Conservation (phyloP, 1,140 invertebrate genomes). For the Atta texana region DNA sequence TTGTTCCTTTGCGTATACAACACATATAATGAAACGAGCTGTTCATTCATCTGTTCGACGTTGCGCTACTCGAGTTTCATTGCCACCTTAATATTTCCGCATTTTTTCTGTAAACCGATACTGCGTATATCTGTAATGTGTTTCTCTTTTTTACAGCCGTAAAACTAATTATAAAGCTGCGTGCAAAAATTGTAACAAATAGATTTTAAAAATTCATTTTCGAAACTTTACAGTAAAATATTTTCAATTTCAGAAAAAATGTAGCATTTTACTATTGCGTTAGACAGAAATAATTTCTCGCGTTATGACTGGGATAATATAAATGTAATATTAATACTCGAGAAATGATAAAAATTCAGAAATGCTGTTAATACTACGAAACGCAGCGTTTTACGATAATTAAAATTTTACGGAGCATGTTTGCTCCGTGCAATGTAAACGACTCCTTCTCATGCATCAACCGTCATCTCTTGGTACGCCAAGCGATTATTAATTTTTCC, state of each 20-base stretch:
- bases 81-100: slow-evolving; percentile 74
- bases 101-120: slow-evolving; percentile 73
- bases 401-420: slow-evolving; percentile 78
- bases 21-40: slow-evolving; percentile 53
- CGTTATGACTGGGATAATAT: not conserved
- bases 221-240: not conserved
- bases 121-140: not conserved
- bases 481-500: slow-evolving; percentile 74
- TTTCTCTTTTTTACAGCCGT: slow-evolving; percentile 51
- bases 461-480: slow-evolving; percentile 20
- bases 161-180: slow-evolving; percentile 49
- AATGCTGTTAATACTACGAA: slow-evolving; percentile 48
- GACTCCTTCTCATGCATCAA: slow-evolving; percentile 35
- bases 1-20: slow-evolving; percentile 40
- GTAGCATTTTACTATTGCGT: not conserved
- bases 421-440: slow-evolving; percentile 64
- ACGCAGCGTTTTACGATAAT: slow-evolving; percentile 77
- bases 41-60: slow-evolving; percentile 68
- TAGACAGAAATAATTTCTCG: not conserved
- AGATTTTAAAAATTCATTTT: not conserved
- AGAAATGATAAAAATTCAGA: slow-evolving; percentile 49
- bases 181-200: not conserved
- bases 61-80: slow-evolving; percentile 76
- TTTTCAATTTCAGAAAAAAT: not conserved
- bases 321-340: slow-evolving; percentile 19